Evolutionary conservation across 2,113 vertebrate species (phyloP), one percentile per base, ranked within the genome.

Genomic region (Falco punctatus): DNA sequence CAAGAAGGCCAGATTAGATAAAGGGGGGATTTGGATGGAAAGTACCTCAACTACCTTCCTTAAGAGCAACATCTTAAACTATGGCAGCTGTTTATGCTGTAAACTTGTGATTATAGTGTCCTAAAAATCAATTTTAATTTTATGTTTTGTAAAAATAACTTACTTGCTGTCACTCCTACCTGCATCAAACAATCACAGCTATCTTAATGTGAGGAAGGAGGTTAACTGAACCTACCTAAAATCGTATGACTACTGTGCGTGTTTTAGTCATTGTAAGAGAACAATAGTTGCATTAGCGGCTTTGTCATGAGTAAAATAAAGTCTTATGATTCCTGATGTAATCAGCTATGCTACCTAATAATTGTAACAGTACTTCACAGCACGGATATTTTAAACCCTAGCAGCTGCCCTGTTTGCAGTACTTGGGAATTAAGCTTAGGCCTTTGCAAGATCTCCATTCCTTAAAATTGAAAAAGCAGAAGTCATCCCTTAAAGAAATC

Each of bases 381-480:
- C 61, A 77, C 15, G 13, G 65, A 6, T 26, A 40, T 21, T 67
- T 77, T 49, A 81, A 58, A 73, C 55, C 22, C 46, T 62, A 35
- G 6, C 11, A 64, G 14, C 57, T 95, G 40, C 40, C 30, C 1
- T 15, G 21, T 69, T 71, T 92, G 85, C 91, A 80, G 67, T 81
- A 70, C 87, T 48, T 72, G n/a, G 52, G 38, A 59, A 18, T 89
- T 84, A 77, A 61, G 51, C 8, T 93, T 82, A 75, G 38, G 42
- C 14, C 42, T 81, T 83, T 82, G 44, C 42, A 88, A 86, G 62
- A 61, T 70, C 57, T 88, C 38, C 3, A 5, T 83, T 93, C 40
- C 88, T 80, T 86, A 94, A 94, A 92, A 82, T 7, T 51, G 40
- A 75, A 75, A 79, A 95, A 81, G 33, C 35, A 71, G 46, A 94